Evolutionary conservation across 1,140 invertebrate species (phyloP), one percentile per base, ranked within the genome.

Genomic region (Microplitis mediator): DNA sequence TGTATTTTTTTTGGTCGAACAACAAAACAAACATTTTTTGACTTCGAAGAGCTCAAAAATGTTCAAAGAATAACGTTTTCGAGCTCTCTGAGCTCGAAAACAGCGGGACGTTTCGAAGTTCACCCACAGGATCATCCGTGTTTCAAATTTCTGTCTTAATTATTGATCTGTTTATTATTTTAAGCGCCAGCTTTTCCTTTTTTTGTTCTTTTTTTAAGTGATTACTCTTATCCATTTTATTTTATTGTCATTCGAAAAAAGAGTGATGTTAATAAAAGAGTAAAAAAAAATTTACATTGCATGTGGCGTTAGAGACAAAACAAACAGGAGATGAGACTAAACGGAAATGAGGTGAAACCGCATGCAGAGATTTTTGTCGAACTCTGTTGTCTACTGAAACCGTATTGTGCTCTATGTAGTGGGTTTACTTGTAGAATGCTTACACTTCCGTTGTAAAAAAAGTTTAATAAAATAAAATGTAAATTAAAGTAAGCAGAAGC

Each of bases 341-440:
- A 62, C 36, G 58, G 56, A 61, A 61, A 70, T 70, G 68, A 61
- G 58, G 68, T 45, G 32, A 70, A 61, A 23, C 36, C 58, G 9
- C 56, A 58, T 58, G 56, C 9, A 23, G 56, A 58, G 56, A 58
- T 58, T 58, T 54, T 58, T 16, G 56, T 58, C 56, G 14, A 23
- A 58, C 56, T 23, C 16, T 11, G 16, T 58, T 23, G 23, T 23
- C 14, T 58, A 23, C 8, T 54, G 16, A 23, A 58, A 16, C 23
- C 56, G 56, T 45, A 58, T 31, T 23, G 16, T 23, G 2, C 23
- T 23, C 23, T 23, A 23, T 23, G 23, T 31, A 58, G 56, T 23
- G 23, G 16, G 56, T 58, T 23, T 5, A 58, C 56, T 45, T 45
- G 39, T 11, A 31, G 14, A 31, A 23, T 31, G 23, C 23, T 31